A percentile compares a stretch with the other conserved stretches of the same genome.
These are phyloP conservation scores for Rhadina sibilatrix DNA, from an alignment of 2,113 vertebrate species.

Conservation along the genomic window DNA sequence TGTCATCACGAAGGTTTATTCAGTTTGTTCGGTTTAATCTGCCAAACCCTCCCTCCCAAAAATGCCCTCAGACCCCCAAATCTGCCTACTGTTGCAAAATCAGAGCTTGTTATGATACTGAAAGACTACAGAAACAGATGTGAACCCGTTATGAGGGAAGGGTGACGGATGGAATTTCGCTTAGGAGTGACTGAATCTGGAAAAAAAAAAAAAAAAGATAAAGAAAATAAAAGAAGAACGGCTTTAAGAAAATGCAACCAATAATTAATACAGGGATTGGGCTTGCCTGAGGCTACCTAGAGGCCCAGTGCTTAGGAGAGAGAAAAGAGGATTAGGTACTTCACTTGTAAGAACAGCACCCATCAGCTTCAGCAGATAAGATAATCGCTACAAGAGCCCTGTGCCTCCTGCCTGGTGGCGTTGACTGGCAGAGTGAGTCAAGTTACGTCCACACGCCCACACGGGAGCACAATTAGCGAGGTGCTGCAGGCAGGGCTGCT, in stretches of 20 bases:
- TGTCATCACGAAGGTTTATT: neutral
- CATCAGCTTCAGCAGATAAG: slow-evolving; percentile 8
- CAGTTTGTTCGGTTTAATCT: neutral
- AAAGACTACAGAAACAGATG: neutral
- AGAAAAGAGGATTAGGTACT: slow-evolving; percentile 41
- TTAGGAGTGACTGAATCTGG: neutral
- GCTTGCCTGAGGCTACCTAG: slow-evolving; percentile 5
- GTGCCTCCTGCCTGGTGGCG: neutral
- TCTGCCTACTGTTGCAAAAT: slow-evolving; percentile 20
- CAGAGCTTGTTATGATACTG: neutral
- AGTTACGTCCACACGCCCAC: neutral
- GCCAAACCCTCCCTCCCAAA: rapidly evolving
- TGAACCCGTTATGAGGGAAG: neutral
- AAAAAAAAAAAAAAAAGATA: neutral
- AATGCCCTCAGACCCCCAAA: neutral
- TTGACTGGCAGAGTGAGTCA: neutral
- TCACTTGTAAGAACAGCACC: slow-evolving; percentile 26
- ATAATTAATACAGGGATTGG: slow-evolving; percentile 24
- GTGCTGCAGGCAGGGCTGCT: neutral
- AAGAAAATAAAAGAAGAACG: neutral
- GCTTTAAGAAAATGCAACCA: slow-evolving; percentile 17
- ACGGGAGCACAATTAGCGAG: neutral
- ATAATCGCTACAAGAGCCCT: neutral
- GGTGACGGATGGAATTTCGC: neutral
- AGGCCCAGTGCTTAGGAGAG: neutral